phyloP scores from a whole-genome alignment of 1,140 invertebrate genomes.

The Sinonovacula constricta region DNA sequence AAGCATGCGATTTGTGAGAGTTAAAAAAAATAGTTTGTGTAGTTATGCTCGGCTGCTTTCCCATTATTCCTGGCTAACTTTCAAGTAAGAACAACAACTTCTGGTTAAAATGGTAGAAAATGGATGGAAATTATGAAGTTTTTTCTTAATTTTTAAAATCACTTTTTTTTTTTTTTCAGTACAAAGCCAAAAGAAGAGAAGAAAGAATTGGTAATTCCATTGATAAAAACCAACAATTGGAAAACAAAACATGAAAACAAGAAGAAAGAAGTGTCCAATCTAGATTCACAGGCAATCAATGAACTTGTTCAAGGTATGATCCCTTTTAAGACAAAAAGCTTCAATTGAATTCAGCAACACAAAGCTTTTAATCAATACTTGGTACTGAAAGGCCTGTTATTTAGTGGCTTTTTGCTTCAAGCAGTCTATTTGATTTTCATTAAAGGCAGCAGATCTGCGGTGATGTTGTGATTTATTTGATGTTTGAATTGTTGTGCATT shows the following conservation, averaged over 20 bases:
- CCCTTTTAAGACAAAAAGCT: too few species aligned
- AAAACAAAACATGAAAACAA: slow-evolving; percentile 52
- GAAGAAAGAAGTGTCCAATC: slow-evolving; percentile 4
- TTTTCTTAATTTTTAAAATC: not conserved
- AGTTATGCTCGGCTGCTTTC: too few species aligned
- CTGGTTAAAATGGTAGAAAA: not conserved
- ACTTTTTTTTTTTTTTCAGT: slow-evolving; percentile 54
- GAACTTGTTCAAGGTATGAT: slow-evolving; percentile 73
- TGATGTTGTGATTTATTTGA: too few species aligned
- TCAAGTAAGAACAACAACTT: not conserved
- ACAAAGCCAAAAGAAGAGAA: slow-evolving; percentile 68
- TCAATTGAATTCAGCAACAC: too few species aligned
- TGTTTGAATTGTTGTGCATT: too few species aligned
- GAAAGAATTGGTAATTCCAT: slow-evolving; percentile 78
- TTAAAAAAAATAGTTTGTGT: too few species aligned
- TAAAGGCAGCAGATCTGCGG: too few species aligned
- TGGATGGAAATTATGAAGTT: not conserved
- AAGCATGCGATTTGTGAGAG: not conserved
- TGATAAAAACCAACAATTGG: slow-evolving; percentile 76
- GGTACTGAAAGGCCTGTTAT: too few species aligned
- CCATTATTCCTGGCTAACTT: not conserved
- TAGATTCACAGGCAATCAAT: slow-evolving; percentile 73
- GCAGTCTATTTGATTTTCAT: too few species aligned
- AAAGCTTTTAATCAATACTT: too few species aligned
- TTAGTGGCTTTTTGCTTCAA: too few species aligned